Evolutionary conservation across 2,888 invertebrate species (phyloP).

Genomic region (Diogma glabrata): DNA sequence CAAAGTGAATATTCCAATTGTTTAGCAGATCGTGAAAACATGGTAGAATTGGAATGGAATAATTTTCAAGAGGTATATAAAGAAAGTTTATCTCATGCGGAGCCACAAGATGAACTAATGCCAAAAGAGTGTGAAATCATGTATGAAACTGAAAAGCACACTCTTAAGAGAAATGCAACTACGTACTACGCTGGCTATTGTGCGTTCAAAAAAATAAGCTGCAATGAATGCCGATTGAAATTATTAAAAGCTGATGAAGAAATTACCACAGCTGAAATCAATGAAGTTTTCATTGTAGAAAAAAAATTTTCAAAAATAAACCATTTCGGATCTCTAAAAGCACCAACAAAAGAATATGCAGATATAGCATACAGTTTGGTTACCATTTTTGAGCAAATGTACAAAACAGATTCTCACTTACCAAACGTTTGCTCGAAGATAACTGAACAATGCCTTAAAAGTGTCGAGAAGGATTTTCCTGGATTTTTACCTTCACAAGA

Average conservation of each 20-base stretch:
- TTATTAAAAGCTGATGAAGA: constrained; percentile 1
- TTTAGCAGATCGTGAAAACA: background rate
- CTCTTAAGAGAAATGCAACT: constrained; percentile 1
- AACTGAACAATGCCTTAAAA: no score
- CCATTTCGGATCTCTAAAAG: background rate
- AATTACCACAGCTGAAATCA: background rate
- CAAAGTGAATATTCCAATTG: background rate
- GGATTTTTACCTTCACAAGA: no score
- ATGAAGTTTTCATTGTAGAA: background rate
- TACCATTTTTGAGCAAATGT: no score
- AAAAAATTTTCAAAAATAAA: background rate
- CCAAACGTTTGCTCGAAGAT: no score
- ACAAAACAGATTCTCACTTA: no score
- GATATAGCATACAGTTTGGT: background rate
- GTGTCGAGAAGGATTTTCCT: no score
- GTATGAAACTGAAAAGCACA: no score
- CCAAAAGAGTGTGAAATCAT: no score
- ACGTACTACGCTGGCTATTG: background rate
- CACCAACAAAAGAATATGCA: background rate
- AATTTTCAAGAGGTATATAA: background rate
- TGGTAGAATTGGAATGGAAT: background rate
- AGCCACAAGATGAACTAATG: no score
- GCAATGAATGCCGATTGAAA: background rate
- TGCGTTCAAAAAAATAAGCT: background rate
- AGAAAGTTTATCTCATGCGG: no score